Evolutionary conservation across 2,113 vertebrate genomes (phyloP).

Genomic region (Cebus imitator): DNA sequence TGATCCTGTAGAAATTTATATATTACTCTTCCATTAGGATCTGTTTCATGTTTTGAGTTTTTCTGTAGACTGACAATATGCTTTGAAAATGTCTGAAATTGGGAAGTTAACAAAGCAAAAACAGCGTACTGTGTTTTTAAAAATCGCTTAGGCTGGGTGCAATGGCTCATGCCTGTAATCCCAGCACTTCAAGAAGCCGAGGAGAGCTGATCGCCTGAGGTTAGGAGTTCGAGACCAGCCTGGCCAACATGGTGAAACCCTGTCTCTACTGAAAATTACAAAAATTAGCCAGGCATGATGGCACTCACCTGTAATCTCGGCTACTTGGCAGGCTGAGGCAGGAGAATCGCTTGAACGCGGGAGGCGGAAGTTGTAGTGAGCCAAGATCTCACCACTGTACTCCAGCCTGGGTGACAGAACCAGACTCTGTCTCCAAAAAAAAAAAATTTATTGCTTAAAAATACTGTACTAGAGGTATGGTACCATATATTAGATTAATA

Average conservation of each 20-base stretch:
- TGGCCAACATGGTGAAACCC: not conserved
- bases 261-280: not conserved
- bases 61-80: not conserved
- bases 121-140: not conserved
- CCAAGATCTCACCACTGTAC: not conserved
- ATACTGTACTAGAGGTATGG: not conserved
- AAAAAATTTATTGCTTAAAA: not conserved
- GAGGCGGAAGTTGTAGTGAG: not conserved
- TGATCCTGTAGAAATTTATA: not conserved
- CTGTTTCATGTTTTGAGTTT: slow-evolving; percentile 42
- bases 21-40: not conserved
- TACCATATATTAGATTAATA: not conserved
- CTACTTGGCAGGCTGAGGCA: not conserved
- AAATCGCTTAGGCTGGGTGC: not conserved
- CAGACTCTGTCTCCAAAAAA: not conserved
- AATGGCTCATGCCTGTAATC: no score
- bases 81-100: slow-evolving; percentile 28
- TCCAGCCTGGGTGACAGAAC: not conserved
- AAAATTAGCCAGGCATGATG: not conserved
- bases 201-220: no score
- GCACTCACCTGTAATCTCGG: not conserved
- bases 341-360: not conserved
- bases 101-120: not conserved
- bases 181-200: no score
- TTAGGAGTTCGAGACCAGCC: no score